A percentile compares a stretch with the other conserved stretches of the same genome.
Evolutionary conservation across 2,888 invertebrate genomes (phyloP).

Genomic region (Coenonympha arcania): DNA sequence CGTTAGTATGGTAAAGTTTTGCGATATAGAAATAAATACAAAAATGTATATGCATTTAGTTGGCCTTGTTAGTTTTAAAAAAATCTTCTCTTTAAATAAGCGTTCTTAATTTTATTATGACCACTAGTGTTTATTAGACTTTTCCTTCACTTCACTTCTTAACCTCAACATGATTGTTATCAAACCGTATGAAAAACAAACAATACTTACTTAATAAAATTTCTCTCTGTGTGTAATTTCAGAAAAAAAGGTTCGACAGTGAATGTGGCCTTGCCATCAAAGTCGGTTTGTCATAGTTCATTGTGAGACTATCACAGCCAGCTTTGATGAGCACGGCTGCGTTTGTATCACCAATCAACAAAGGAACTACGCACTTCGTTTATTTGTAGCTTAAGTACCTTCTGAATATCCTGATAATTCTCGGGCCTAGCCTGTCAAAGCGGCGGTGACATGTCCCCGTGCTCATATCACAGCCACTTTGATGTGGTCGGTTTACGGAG

Average conservation of each 20-base stretch:
- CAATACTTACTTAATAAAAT: too few species aligned
- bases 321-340: conserved; percentile 93
- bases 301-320: conserved; percentile 89
- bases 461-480: conserved; percentile 98
- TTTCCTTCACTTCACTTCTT: too few species aligned
- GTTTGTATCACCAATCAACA: conserved; percentile 36
- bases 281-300: conserved; percentile 87
- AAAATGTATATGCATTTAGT: too few species aligned
- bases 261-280: conserved; percentile 80
- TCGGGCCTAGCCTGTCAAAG: conserved; percentile 85
- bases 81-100: too few species aligned
- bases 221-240: conserved; percentile 8
- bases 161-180: too few species aligned
- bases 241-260: conserved; percentile 9
- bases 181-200: too few species aligned
- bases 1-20: too few species aligned
- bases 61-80: too few species aligned
- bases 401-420: conserved; percentile 35
- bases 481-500: conserved; percentile 84
- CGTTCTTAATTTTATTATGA: too few species aligned
- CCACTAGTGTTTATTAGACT: too few species aligned
- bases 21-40: too few species aligned
- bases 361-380: neutral
- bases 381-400: too few species aligned
- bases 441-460: conserved; percentile 83